These are phyloP conservation scores for Augiades crinisus DNA, from an alignment of 2,888 invertebrate genomes.

Conservation along the genomic window DNA sequence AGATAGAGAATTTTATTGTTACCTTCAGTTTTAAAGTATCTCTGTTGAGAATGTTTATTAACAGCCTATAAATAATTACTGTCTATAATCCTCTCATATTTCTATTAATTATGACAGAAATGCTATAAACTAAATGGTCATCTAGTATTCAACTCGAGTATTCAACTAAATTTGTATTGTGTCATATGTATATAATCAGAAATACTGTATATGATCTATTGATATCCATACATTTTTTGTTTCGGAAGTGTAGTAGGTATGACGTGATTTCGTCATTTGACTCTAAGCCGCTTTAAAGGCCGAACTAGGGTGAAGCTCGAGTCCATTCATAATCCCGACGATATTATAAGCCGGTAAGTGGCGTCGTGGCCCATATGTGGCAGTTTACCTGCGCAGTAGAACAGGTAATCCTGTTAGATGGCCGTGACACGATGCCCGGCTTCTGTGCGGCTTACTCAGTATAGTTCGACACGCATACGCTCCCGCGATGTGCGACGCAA, in stretches of 20 bases:
- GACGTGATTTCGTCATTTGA: slow-evolving; percentile 32
- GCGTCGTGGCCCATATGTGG: slow-evolving; percentile 53
- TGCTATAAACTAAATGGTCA: no score
- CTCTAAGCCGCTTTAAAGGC: slow-evolving; percentile 39
- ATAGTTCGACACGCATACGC: slow-evolving; percentile 53
- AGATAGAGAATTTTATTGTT: no score
- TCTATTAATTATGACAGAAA: no score
- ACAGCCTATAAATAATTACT: no score
- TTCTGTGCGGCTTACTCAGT: slow-evolving; percentile 62
- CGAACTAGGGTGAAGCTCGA: slow-evolving; percentile 40
- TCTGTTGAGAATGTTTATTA: no score
- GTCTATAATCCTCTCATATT: no score
- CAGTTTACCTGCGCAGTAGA: slow-evolving; percentile 72
- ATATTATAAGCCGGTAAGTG: slow-evolving; percentile 55
- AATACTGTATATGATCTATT: no score
- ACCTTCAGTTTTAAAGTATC: no score
- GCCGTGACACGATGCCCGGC: slow-evolving; percentile 78
- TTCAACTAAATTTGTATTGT: no score
- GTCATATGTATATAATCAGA: no score
- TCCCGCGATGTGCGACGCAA: slow-evolving; percentile 68
- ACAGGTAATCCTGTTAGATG: slow-evolving; percentile 80
- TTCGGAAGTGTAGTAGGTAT: slow-evolving; percentile 2
- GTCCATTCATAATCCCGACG: slow-evolving; percentile 49
- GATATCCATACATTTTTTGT: no score
- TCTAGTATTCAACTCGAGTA: no score